Conservation (phyloP, 2,797 vertebrate genomes). For the Syngnathus acus region DNA sequence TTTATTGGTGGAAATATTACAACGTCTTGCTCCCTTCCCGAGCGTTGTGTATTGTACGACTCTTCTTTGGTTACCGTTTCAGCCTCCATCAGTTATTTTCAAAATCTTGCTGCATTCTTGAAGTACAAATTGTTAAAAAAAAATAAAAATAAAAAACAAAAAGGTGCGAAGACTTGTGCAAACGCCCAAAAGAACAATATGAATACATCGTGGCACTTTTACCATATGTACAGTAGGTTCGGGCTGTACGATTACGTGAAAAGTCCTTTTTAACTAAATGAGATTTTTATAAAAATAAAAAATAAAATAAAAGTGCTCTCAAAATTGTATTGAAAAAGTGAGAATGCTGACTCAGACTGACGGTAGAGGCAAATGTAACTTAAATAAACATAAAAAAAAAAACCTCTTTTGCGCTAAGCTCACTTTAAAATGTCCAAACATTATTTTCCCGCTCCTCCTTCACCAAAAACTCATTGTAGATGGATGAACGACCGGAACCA, state of each 20-base stretch:
- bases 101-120: background rate
- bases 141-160: slow-evolving; percentile 18
- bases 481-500: slow-evolving; percentile 13
- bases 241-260: slow-evolving; percentile 20
- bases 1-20: background rate
- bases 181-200: slow-evolving; percentile 43
- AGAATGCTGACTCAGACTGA: slow-evolving; percentile 35
- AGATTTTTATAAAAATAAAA: too few species aligned
- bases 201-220: slow-evolving; percentile 42
- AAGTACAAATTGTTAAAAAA: background rate
- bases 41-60: background rate
- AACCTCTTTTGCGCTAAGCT: slow-evolving; percentile 12
- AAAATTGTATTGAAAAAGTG: slow-evolving; percentile 46
- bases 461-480: slow-evolving; percentile 21
- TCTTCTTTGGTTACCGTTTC: background rate
- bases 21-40: background rate
- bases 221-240: slow-evolving; percentile 38
- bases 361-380: slow-evolving; percentile 38
- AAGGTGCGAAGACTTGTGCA: slow-evolving; percentile 62
- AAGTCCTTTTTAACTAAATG: slow-evolving; percentile 27
- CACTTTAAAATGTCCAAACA: background rate
- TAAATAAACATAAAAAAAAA: slow-evolving; percentile 39
- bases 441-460: slow-evolving; percentile 13
- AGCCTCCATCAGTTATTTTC: background rate
- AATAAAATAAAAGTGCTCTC: slow-evolving; percentile 53